Percentiles rank a stretch among this genome's conserved stretches.
Conservation (phyloP, 2,113 vertebrate species). For the Pterophyllum scalare region DNA sequence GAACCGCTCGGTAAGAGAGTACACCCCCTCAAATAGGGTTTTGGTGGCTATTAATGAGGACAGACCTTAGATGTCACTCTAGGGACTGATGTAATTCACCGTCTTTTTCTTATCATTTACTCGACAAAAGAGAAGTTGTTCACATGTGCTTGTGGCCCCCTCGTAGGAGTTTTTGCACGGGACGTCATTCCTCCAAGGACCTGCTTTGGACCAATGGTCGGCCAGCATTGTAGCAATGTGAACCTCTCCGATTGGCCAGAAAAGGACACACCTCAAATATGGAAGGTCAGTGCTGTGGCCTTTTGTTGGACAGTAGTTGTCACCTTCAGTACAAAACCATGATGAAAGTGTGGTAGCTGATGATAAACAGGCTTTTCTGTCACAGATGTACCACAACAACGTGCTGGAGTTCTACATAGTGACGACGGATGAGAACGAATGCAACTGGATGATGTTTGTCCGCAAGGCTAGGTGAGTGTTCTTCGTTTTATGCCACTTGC, state of each 20-base stretch:
- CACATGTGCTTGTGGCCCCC: not conserved
- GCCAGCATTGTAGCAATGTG: slow-evolving; percentile 94
- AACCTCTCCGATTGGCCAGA: slow-evolving; percentile 95
- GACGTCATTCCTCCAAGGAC: slow-evolving; percentile 92
- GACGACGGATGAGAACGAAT: slow-evolving; percentile 93
- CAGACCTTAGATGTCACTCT: not conserved
- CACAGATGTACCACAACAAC: slow-evolving; percentile 91
- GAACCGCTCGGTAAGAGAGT: slow-evolving; percentile 87
- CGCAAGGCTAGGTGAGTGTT: slow-evolving; percentile 88
- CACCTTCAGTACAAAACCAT: not conserved
- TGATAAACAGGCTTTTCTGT: not conserved
- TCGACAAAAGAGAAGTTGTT: not conserved
- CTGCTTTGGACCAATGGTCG: slow-evolving; percentile 95
- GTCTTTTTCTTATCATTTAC: too few relatives aligned
- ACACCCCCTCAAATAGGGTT: not conserved
- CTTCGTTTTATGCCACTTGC: not conserved
- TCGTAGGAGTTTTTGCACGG: slow-evolving; percentile 90
- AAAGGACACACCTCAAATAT: slow-evolving; percentile 91
- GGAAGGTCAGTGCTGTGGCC: slow-evolving; percentile 85
- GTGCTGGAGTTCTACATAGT: slow-evolving; percentile 92
- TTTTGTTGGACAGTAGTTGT: not conserved
- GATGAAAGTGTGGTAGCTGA: not conserved
- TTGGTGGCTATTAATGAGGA: not conserved
- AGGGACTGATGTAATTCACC: too few relatives aligned
- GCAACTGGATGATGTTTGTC: slow-evolving; percentile 99